These are phyloP conservation scores for Chrysochloris asiatica DNA, from an alignment of 2,113 vertebrate species.

Conservation along the genomic window DNA sequence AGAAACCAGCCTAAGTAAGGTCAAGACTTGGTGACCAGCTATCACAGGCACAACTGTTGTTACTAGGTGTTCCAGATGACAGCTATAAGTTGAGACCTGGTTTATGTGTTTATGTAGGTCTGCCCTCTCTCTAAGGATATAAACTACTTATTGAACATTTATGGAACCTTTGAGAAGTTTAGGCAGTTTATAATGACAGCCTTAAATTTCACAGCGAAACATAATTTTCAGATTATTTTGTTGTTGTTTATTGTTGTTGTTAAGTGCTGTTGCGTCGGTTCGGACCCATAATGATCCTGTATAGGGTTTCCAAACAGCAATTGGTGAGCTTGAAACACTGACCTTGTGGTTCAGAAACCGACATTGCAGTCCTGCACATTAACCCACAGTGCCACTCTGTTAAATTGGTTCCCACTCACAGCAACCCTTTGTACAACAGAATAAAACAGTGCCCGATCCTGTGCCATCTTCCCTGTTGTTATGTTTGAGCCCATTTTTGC, in stretches of 20 bases:
- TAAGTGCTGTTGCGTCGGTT: too few relatives aligned
- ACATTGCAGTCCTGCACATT: too few relatives aligned
- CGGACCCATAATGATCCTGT: too few relatives aligned
- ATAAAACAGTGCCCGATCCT: neutral
- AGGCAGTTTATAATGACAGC: slow-evolving; percentile 24
- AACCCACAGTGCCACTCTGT: too few relatives aligned
- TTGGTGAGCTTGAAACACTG: too few relatives aligned
- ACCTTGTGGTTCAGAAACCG: too few relatives aligned
- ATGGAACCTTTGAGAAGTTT: neutral
- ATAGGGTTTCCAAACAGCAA: too few relatives aligned
- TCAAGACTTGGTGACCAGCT: neutral
- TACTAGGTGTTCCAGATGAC: neutral
- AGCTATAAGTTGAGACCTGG: neutral
- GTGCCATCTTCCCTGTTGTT: neutral
- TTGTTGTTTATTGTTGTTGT: too few relatives aligned
- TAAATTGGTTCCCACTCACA: neutral
- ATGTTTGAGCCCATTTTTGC: neutral
- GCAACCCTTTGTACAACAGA: neutral
- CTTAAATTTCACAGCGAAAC: slow-evolving; percentile 30
- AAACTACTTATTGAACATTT: too few relatives aligned
- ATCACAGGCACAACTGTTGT: neutral
- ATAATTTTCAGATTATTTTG: slow-evolving; percentile 38
- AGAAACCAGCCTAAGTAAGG: neutral
- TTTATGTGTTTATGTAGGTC: neutral
- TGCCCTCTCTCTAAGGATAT: too few relatives aligned